phyloP scores from a whole-genome alignment of 2,888 invertebrate species.

The Augiades crinisus region DNA sequence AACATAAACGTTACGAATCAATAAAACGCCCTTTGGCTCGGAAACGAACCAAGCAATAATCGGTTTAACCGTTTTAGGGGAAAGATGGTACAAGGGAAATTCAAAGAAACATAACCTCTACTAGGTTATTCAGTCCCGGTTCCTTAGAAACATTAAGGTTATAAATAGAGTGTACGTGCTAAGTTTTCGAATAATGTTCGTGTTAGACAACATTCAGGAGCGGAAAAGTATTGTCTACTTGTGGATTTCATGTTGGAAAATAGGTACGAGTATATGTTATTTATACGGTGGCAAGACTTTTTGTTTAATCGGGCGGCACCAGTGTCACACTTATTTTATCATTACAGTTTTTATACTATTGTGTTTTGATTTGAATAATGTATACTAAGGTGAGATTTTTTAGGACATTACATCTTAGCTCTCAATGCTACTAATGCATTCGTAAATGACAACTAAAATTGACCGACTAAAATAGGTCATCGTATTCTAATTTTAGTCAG shows the following conservation, averaged over 20 bases:
- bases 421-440: too few relatives aligned
- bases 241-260: not conserved
- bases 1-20: slow-evolving; percentile 1
- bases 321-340: too few relatives aligned
- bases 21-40: not conserved
- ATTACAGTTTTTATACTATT: too few relatives aligned
- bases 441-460: too few relatives aligned
- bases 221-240: not conserved
- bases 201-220: not conserved
- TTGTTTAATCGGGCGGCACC: too few relatives aligned
- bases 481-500: too few relatives aligned
- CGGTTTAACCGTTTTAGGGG: slow-evolving; percentile 1
- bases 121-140: not conserved
- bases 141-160: slow-evolving; percentile 14
- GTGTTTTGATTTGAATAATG: too few relatives aligned
- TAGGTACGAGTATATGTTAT: too few relatives aligned
- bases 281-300: too few relatives aligned
- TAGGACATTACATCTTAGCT: too few relatives aligned
- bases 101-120: slow-evolving; percentile 15
- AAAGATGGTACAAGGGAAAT: slow-evolving; percentile 2
- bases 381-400: too few relatives aligned
- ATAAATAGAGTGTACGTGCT: slow-evolving; percentile 15
- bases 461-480: too few relatives aligned
- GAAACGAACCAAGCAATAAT: slow-evolving; percentile 3
- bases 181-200: not conserved